Evolutionary conservation across 2,888 invertebrate species (phyloP).

Genomic region (Thumatha senex): DNA sequence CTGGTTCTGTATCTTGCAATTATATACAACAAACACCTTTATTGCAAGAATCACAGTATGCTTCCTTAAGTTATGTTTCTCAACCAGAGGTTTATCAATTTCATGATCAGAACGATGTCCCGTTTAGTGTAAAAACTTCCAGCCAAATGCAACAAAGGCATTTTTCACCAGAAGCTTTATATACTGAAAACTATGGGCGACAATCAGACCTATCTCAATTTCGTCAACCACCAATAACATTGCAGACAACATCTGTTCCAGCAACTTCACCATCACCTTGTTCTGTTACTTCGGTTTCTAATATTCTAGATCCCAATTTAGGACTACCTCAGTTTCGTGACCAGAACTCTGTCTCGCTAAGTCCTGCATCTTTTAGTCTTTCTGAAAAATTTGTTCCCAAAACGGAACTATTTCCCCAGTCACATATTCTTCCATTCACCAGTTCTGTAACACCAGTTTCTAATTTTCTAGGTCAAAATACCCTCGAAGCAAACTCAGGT

Average conservation of each 20-base stretch:
- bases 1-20: too few relatives aligned
- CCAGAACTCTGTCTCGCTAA: too few relatives aligned
- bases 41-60: too few relatives aligned
- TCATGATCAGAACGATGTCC: background rate
- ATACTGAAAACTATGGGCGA: background rate
- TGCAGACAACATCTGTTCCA: background rate
- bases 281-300: background rate
- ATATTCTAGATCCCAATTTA: background rate
- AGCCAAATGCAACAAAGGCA: background rate
- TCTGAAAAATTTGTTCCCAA: too few relatives aligned
- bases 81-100: too few relatives aligned
- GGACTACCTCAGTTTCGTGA: too few relatives aligned
- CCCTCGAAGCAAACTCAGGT: background rate
- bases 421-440: too few relatives aligned
- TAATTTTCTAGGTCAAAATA: constrained; percentile 7
- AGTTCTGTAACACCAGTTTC: constrained; percentile 1
- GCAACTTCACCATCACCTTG: background rate
- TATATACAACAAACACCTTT: too few relatives aligned
- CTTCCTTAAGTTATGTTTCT: too few relatives aligned
- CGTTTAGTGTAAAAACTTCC: background rate
- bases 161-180: background rate
- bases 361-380: too few relatives aligned
- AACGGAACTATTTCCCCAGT: too few relatives aligned
- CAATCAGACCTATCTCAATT: constrained; percentile 2
- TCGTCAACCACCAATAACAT: constrained; percentile 13